A percentile compares a stretch with the other conserved stretches of the same genome.
Conservation (phyloP, 2,888 invertebrate genomes). For the Hybos culiciformis region DNA sequence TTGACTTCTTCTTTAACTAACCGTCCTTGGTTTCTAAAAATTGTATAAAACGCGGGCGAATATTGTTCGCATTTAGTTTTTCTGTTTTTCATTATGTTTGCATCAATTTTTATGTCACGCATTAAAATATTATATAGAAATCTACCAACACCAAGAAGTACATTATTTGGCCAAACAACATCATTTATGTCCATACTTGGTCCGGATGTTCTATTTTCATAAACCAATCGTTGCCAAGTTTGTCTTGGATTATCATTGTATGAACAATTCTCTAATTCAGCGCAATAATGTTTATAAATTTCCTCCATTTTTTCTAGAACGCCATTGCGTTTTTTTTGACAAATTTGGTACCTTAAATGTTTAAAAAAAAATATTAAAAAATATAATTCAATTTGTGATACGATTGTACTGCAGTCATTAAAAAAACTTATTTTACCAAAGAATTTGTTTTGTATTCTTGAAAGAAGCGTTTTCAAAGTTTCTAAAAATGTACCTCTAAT, state of each 20-base stretch:
- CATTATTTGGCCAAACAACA: conserved; percentile 51
- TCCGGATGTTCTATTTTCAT: conserved; percentile 39
- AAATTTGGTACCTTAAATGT: conserved; percentile 44
- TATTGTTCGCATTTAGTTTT: conserved; percentile 41
- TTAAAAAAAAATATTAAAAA: neutral
- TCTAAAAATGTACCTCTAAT: no score
- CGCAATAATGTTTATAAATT: conserved; percentile 49
- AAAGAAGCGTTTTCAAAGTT: no score
- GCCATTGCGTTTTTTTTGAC: conserved; percentile 50
- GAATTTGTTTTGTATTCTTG: no score
- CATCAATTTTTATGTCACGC: conserved; percentile 70
- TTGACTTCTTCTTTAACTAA: conserved; percentile 59
- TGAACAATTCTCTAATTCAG: conserved; percentile 44
- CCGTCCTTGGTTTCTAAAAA: conserved; percentile 54
- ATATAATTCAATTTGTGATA: neutral
- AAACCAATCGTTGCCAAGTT: conserved; percentile 55
- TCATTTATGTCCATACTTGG: conserved; percentile 45
- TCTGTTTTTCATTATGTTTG: conserved; percentile 46
- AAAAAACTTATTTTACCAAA: no score
- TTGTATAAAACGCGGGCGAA: conserved; percentile 65
- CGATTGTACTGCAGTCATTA: no score
- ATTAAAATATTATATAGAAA: conserved; percentile 79
- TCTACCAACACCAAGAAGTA: conserved; percentile 55
- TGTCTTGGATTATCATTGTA: conserved; percentile 45
- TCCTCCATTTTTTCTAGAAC: conserved; percentile 47